phyloP scores from a whole-genome alignment of 2,113 vertebrate genomes.

The Baryphthengus martii region DNA sequence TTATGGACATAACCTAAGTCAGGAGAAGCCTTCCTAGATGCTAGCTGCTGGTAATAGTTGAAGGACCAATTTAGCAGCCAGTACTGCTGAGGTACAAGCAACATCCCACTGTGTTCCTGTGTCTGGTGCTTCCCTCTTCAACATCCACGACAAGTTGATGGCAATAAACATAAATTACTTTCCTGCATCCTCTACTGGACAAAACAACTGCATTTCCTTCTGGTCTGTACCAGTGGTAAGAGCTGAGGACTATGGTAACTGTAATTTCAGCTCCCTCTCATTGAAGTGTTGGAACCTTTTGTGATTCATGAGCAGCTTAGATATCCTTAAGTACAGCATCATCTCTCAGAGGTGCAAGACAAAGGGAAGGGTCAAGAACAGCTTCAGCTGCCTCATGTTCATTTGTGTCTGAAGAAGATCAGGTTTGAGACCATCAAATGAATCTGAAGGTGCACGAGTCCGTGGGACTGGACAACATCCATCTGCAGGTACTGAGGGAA shows the following conservation, averaged over 20 bases:
- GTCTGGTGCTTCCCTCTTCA: neutral
- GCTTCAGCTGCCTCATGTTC: neutral
- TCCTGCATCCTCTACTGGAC: neutral
- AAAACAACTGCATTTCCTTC: neutral
- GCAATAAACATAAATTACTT: neutral
- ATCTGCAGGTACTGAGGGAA: no score
- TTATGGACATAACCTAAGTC: accelerated
- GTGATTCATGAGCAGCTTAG: neutral
- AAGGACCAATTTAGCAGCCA: neutral
- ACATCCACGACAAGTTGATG: accelerated
- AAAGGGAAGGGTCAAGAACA: neutral
- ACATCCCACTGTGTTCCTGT: neutral
- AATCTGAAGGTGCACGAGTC: no score
- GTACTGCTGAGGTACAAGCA: neutral
- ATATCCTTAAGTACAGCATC: neutral
- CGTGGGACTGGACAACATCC: no score
- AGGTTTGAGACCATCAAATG: no score
- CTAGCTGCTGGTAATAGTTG: neutral
- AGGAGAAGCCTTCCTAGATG: neutral
- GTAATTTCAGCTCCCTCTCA: neutral
- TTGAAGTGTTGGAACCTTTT: neutral
- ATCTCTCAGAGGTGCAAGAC: neutral
- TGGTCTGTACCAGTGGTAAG: neutral
- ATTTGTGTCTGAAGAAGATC: no score
- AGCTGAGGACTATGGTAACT: accelerated